phyloP scores from a whole-genome alignment of 1,140 invertebrate species.

The Platorchestia sp. region DNA sequence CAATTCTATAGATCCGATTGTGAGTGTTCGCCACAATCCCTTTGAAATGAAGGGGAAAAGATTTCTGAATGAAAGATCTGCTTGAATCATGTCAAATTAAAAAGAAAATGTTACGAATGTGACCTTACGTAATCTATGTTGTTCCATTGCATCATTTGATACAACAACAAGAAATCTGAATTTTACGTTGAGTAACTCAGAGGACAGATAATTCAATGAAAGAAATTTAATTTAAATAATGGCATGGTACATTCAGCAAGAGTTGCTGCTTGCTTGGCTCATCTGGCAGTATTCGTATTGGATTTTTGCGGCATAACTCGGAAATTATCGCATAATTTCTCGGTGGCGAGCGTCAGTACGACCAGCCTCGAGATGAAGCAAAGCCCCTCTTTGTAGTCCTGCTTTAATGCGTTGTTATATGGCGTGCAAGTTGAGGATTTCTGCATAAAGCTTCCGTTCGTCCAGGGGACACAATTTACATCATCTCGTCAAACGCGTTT shows the following conservation, averaged over 20 bases:
- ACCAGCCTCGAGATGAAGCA: not conserved
- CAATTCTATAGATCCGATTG: not conserved
- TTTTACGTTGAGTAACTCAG: not conserved
- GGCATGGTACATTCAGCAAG: not conserved
- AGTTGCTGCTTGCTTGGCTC: not conserved
- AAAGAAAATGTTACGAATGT: not conserved
- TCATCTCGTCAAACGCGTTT: too few relatives aligned
- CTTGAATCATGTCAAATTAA: not conserved
- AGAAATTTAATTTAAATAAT: not conserved
- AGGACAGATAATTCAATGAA: not conserved
- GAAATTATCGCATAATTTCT: too few relatives aligned
- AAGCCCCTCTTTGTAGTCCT: not conserved
- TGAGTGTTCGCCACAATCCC: not conserved
- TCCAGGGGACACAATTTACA: too few relatives aligned
- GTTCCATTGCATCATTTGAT: too few relatives aligned
- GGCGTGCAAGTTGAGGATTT: too few relatives aligned
- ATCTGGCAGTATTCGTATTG: not conserved
- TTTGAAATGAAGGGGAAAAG: not conserved
- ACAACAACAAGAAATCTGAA: too few relatives aligned
- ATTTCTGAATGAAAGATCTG: not conserved
- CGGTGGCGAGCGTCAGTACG: too few relatives aligned
- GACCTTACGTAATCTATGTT: too few relatives aligned
- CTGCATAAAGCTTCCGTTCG: too few relatives aligned
- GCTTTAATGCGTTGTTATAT: too few relatives aligned
- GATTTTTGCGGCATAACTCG: too few relatives aligned